phyloP scores from a whole-genome alignment of 2,113 vertebrate species.

The Platysteira castanea region DNA sequence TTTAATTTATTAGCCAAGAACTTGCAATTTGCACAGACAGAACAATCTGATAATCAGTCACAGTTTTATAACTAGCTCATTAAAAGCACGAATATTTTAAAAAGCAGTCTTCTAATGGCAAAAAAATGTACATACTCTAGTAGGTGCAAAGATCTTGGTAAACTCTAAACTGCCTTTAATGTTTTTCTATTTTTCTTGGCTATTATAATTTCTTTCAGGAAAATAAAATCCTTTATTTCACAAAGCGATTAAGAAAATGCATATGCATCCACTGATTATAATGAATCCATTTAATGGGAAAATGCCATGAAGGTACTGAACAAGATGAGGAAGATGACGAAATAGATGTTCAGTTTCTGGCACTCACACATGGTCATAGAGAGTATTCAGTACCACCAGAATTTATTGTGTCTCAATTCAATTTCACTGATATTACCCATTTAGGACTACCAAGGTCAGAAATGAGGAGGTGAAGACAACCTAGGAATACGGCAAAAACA shows the following conservation, averaged over 20 bases:
- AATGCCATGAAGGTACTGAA: neutral
- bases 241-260: neutral
- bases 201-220: neutral
- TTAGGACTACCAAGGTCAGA: neutral
- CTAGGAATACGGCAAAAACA: neutral
- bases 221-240: neutral
- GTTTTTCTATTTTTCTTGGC: neutral
- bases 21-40: neutral
- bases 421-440: neutral
- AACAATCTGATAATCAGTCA: neutral
- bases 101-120: neutral
- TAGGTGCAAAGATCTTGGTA: neutral
- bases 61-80: neutral
- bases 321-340: neutral
- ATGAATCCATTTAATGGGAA: neutral
- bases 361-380: neutral
- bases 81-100: neutral
- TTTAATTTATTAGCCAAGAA: conserved; percentile 8
- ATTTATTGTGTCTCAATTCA: neutral
- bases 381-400: neutral
- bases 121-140: neutral
- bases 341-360: neutral
- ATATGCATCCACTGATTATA: neutral
- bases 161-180: neutral
- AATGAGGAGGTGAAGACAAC: neutral